These are phyloP conservation scores for Venustaconcha ellipsiformis DNA, from an alignment of 1,140 invertebrate species.

Conservation along the genomic window DNA sequence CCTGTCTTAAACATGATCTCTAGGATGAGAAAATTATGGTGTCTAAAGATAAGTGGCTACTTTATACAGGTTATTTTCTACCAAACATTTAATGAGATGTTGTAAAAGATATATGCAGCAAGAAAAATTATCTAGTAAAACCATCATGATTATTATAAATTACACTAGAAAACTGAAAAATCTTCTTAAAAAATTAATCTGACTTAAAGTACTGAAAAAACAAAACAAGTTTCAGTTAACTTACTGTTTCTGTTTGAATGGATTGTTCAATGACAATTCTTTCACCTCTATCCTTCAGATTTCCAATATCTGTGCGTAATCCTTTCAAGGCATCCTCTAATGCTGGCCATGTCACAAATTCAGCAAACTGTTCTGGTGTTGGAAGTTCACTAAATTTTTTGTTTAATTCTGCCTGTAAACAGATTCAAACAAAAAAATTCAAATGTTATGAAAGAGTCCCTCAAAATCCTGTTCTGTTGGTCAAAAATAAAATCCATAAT, in stretches of 20 bases:
- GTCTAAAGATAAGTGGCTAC: no score
- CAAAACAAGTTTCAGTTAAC: background rate
- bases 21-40: no score
- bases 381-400: conserved; percentile 43
- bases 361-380: conserved; percentile 43
- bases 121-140: background rate
- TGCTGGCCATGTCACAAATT: conserved; percentile 64
- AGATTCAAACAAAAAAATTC: background rate
- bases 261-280: conserved; percentile 52
- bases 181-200: background rate
- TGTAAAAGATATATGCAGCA: no score
- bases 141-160: background rate
- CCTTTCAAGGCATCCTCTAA: conserved; percentile 65
- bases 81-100: no score
- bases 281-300: conserved; percentile 34
- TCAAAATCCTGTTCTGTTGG: no score
- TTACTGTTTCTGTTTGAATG: conserved; percentile 53
- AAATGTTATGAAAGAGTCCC: no score
- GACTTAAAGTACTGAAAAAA: background rate
- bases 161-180: background rate
- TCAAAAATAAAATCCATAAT: no score
- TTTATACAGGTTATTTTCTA: no score
- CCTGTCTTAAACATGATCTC: no score
- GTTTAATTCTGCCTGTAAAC: conserved; percentile 41
- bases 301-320: conserved; percentile 51